A percentile compares a stretch with the other conserved stretches of the same genome.
phyloP scores from a whole-genome alignment of 2,113 vertebrate species.

The Ptyas mucosa region DNA sequence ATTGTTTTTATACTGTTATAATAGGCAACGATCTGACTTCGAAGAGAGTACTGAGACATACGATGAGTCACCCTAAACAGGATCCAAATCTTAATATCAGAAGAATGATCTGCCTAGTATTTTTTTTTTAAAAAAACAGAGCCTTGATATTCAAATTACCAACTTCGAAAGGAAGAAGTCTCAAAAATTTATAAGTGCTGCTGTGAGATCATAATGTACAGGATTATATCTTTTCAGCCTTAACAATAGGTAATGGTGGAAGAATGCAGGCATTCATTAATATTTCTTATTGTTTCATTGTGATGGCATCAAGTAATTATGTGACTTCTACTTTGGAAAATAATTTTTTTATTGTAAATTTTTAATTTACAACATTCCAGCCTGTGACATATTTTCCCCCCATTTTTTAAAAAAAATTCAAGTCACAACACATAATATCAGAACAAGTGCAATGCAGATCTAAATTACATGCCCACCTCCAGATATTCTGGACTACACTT shows the following conservation, averaged over 20 bases:
- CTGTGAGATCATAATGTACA: not conserved
- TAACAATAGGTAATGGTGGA: not conserved
- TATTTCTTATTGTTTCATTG: not conserved
- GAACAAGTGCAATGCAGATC: not conserved
- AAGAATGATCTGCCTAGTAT: not conserved
- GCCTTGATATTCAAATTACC: not conserved
- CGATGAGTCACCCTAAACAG: conserved; percentile 57
- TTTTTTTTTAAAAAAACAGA: not conserved
- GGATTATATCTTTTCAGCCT: not conserved
- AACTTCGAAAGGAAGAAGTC: not conserved
- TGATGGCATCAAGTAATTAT: not conserved
- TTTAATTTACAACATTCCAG: not conserved
- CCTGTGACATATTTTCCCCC: not conserved
- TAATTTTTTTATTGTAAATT: not conserved
- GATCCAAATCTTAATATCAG: conserved; percentile 1
- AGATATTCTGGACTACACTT: not conserved
- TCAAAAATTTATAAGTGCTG: not conserved
- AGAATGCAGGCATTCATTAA: not conserved
- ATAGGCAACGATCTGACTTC: conserved; percentile 66
- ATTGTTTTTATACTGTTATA: conserved; percentile 64
- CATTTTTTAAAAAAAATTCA: not conserved
- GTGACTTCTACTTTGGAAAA: not conserved
- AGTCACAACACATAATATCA: not conserved
- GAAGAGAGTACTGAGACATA: conserved; percentile 61
- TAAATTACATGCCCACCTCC: not conserved